Evolutionary conservation across 2,113 vertebrate genomes (phyloP).

Genomic region (Poecilia latipinna): DNA sequence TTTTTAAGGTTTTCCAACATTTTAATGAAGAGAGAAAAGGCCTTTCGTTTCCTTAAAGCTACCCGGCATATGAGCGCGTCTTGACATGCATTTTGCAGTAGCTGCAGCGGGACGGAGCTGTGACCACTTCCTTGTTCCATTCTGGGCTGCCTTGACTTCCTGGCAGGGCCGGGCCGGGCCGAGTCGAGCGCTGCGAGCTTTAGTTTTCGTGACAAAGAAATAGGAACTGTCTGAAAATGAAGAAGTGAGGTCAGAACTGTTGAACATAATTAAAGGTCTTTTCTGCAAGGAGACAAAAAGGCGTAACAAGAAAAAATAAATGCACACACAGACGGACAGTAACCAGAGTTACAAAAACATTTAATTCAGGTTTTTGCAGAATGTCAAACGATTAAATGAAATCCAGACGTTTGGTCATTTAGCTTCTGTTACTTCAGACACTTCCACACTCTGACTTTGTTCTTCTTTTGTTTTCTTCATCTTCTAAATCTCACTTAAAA

Average conservation of each 20-base stretch:
- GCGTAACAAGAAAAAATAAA: background rate
- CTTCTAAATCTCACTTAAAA: background rate
- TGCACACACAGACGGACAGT: background rate
- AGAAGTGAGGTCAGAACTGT: constrained; percentile 67
- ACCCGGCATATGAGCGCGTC: background rate
- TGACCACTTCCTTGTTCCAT: constrained; percentile 79
- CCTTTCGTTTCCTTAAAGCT: background rate
- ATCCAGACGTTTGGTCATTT: accelerated
- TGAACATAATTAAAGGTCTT: constrained; percentile 22
- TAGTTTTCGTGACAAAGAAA: constrained; percentile 44
- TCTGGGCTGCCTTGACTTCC: constrained; percentile 66
- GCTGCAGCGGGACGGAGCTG: constrained; percentile 15
- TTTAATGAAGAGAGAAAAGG: background rate
- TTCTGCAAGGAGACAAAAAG: constrained; percentile 6
- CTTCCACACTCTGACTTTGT: background rate
- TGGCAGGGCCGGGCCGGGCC: constrained; percentile 31
- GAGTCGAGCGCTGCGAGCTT: constrained; percentile 12
- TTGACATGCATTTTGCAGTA: background rate
- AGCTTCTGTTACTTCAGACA: background rate
- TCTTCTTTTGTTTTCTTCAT: background rate
- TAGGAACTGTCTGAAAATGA: constrained; percentile 64
- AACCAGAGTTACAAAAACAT: background rate
- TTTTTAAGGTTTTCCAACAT: background rate
- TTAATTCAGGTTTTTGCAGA: background rate
- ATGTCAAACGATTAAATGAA: background rate